Evolutionary conservation across 2,797 vertebrate genomes (phyloP).

Genomic region (Oryzias dopingdopingensis): DNA sequence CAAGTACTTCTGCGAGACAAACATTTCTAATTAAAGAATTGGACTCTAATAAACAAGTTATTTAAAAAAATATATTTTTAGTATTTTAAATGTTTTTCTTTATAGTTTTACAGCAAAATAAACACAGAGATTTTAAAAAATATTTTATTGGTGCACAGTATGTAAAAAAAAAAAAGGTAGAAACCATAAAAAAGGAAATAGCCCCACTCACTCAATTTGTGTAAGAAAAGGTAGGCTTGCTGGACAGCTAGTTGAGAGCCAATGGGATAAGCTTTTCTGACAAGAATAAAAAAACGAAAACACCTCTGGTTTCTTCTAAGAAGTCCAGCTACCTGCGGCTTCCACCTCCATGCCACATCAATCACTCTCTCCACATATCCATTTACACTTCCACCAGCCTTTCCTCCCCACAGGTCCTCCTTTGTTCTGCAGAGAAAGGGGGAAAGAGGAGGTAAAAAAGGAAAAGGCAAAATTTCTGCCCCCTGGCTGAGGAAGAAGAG

Average conservation of each 20-base stretch:
- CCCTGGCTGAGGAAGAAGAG: conserved; percentile 24
- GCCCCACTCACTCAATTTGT: not conserved
- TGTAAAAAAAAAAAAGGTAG: conserved; percentile 35
- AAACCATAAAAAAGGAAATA: conserved; percentile 45
- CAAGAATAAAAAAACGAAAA: conserved; percentile 39
- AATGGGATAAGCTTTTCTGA: conserved; percentile 20
- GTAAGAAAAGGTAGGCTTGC: conserved; percentile 17
- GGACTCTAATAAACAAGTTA: too few relatives aligned
- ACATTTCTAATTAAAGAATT: too few relatives aligned
- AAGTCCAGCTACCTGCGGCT: conserved; percentile 42
- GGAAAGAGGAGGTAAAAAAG: conserved; percentile 31
- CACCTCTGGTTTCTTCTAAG: conserved; percentile 46
- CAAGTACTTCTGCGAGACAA: too few relatives aligned
- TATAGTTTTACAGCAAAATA: not conserved
- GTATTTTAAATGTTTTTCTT: too few relatives aligned
- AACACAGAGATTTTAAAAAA: conserved; percentile 9
- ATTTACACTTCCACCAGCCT: conserved; percentile 57
- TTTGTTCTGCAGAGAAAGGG: conserved; percentile 52
- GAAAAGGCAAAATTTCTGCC: conserved; percentile 44
- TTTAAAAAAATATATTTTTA: too few relatives aligned
- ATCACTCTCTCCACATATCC: conserved; percentile 55
- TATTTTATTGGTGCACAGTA: conserved; percentile 69
- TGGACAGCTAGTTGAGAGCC: conserved; percentile 18
- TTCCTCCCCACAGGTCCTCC: conserved; percentile 42
- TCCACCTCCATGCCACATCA: conserved; percentile 52